Evolutionary conservation across 1,140 invertebrate species (phyloP), one percentile per base, ranked within the genome.

Genomic region (Pentalonia nigronervosa): DNA sequence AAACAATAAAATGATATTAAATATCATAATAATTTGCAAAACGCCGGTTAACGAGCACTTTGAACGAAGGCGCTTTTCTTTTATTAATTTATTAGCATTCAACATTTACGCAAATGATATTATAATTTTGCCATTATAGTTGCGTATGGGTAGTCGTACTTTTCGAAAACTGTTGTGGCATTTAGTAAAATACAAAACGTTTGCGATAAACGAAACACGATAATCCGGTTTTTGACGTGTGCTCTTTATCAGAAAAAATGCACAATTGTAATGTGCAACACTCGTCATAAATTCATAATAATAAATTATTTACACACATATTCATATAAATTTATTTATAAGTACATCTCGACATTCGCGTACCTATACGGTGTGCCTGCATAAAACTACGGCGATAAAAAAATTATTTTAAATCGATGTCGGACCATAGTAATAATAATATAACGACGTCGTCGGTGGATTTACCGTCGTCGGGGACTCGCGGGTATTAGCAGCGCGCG

Each of bases 151-250:
- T 30, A 84, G 8, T 25, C 23, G 6, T 84, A 45, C 41, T 41
- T 84, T 45, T 47, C 25, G 30, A 87, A 45, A 87, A 87, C 4
- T 45, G 45, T n/a, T 47, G 11, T 87, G 84, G 45, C 84, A 87
- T 87, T 87, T 47, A 17, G 25, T 48, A 47, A 21, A 83, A 48
- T 14, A 7, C 41, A 45, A 25, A 83, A 47, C 36, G 34, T 87
- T 87, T 4, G 14, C 84, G 6, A n/a, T 47, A 14, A 30, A 20
- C 45, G 30, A 48, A 48, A 87, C 45, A 87, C 25, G 45, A 87
- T 48, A 87, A 48, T 87, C 86, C 86, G 47, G 86, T 87, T 48
- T 48, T 87, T n/a, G 86, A 87, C 47, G 47, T 48, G 25, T n/a
- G 20, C 81, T 86, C 23, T 21, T 86, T 86, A 86, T 86, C 83